These are phyloP conservation scores for Falco biarmicus DNA, from an alignment of 2,797 vertebrate species.

Conservation along the genomic window DNA sequence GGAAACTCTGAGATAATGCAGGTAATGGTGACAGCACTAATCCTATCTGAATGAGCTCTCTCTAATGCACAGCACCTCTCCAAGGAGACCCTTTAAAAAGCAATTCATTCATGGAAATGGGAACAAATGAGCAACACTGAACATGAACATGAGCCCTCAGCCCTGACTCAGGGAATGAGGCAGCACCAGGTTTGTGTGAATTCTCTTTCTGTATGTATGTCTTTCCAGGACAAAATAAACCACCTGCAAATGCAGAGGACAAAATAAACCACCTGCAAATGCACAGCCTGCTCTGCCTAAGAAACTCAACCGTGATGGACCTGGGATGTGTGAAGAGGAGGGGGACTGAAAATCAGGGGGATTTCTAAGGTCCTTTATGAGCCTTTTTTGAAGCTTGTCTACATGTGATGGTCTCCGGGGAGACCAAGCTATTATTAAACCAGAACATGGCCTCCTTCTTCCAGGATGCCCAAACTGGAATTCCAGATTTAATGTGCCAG, in stretches of 20 bases:
- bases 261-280: background rate
- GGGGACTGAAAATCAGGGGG: background rate
- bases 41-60: background rate
- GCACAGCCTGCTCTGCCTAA: background rate
- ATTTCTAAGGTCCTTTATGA: background rate
- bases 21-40: background rate
- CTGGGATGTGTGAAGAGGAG: background rate
- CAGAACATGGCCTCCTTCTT: background rate
- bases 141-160: background rate
- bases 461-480: background rate
- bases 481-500: background rate
- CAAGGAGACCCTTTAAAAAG: background rate
- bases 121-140: background rate
- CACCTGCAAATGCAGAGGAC: background rate
- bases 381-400: background rate
- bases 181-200: background rate
- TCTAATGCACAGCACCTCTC: background rate
- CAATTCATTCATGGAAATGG: background rate
- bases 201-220: background rate
- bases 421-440: background rate
- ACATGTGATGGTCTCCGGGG: background rate
- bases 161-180: background rate
- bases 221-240: background rate
- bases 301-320: background rate
- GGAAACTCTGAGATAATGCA: background rate